phyloP scores from a whole-genome alignment of 2,797 vertebrate species.

The Megalops cyprinoides region DNA sequence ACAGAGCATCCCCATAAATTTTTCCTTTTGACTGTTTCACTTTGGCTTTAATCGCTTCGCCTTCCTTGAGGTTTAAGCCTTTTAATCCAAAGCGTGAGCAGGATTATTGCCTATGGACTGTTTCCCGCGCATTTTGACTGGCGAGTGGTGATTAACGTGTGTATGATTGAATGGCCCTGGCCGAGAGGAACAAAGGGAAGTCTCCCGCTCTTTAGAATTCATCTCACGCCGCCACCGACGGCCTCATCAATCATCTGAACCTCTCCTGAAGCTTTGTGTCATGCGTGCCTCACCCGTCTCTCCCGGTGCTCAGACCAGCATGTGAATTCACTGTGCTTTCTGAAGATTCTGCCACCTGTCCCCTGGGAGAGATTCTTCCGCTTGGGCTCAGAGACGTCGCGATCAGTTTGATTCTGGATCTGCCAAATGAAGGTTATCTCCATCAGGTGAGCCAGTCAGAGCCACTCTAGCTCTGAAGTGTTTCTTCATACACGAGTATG shows the following conservation, averaged over 20 bases:
- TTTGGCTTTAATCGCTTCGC: background rate
- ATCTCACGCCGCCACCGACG: background rate
- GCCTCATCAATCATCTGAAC: background rate
- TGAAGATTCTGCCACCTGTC: background rate
- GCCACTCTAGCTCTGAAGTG: background rate
- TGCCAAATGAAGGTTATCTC: conserved; percentile 11
- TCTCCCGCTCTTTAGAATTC: background rate
- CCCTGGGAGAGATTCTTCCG: conserved; percentile 7
- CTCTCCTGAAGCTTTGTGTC: background rate
- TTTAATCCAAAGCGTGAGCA: background rate
- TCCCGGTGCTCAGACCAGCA: background rate
- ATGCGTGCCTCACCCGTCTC: background rate
- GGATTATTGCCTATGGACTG: conserved; percentile 1
- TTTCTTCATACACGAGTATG: background rate
- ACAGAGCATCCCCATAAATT: background rate
- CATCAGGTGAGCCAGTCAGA: conserved; percentile 31
- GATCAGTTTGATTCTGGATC: conserved; percentile 29
- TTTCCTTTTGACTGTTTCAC: background rate
- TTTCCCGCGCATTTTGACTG: background rate
- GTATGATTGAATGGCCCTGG: background rate
- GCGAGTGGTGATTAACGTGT: background rate
- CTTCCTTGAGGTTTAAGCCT: background rate
- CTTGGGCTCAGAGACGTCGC: conserved; percentile 31
- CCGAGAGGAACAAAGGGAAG: background rate
- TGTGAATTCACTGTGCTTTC: background rate